Base-by-base conservation (phyloP, 2,888 invertebrate genomes). In the Lasioglossum malachurum region DNA sequence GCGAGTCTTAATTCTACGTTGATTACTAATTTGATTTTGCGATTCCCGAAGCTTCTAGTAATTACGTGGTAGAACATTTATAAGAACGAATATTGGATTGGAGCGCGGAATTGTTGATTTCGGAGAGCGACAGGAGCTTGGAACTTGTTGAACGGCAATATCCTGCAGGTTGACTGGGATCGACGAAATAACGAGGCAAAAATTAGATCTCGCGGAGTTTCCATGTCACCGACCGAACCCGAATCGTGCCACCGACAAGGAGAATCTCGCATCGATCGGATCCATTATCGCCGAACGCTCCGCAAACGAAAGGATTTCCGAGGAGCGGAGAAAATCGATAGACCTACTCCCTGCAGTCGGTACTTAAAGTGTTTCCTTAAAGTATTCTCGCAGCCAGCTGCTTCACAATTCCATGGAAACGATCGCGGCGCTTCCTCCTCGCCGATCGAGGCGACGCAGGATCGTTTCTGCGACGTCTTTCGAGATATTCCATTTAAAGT, bases 301-400 rank as follows among this genome's bases (percentile, higher is more conserved):
- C 12, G 41, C 41, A n/a, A 38, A 49, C 31, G 31, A 74, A 74
- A 74, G 73, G 73, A 74, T 49, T 74, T 74, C 73, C 73, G 35
- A 49, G 73, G 73, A 35, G 73, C 4, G 46, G 23, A 19, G 46
- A 74, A 74, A 74, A 74, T 73, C 73, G 73, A 73, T 74, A 31
- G 73, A 73, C 44, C 46, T 49, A 74, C 49, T 74, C 38, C 69
- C 67, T 16, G 31, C 16, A 44, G 41, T 16, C 46, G 35, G 73
- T 49, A 49, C 46, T 74, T 49, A 49, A 74, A 49, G 49, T 74
- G 49, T 74, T 74, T 69, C 69, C 69, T 69, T 69, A 69, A 74
- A 49, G 49, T 74, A 74, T 74, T 49, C 35, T 23, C 53, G 53
- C n/a, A 19, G 19, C 10, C 35, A 49, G 27, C 19, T 31, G 44